phyloP scores from a whole-genome alignment of 2,888 invertebrate species.

The Tipula lateralis region DNA sequence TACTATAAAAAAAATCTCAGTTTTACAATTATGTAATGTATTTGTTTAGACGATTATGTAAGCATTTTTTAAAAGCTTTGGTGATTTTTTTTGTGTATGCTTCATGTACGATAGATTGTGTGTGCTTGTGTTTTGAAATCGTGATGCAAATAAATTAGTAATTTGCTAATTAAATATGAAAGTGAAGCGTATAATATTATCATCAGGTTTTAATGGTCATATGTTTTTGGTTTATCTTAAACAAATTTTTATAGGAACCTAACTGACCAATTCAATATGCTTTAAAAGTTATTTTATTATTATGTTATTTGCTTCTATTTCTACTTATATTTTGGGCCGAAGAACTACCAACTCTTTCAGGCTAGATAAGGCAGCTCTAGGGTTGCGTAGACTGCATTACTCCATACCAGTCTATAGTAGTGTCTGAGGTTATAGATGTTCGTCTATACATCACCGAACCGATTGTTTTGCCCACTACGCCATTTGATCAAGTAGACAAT shows the following conservation, averaged over 20 bases:
- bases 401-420: too few species aligned
- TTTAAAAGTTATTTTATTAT: too few species aligned
- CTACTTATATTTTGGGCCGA: too few species aligned
- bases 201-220: background rate
- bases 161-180: slow-evolving; percentile 19
- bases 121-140: background rate
- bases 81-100: background rate
- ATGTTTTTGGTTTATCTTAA: background rate
- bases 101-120: background rate
- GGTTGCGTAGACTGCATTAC: too few species aligned
- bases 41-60: background rate
- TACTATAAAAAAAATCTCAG: background rate
- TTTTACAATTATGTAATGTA: background rate
- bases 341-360: too few species aligned
- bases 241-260: background rate
- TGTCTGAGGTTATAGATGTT: too few species aligned
- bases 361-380: too few species aligned
- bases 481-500: too few species aligned
- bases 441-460: too few species aligned
- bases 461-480: too few species aligned
- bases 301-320: too few species aligned
- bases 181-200: background rate
- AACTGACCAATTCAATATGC: background rate
- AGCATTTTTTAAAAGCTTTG: background rate
- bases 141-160: slow-evolving; percentile 19